phyloP scores from a whole-genome alignment of 2,888 invertebrate species.

The Cephus spinipes region DNA sequence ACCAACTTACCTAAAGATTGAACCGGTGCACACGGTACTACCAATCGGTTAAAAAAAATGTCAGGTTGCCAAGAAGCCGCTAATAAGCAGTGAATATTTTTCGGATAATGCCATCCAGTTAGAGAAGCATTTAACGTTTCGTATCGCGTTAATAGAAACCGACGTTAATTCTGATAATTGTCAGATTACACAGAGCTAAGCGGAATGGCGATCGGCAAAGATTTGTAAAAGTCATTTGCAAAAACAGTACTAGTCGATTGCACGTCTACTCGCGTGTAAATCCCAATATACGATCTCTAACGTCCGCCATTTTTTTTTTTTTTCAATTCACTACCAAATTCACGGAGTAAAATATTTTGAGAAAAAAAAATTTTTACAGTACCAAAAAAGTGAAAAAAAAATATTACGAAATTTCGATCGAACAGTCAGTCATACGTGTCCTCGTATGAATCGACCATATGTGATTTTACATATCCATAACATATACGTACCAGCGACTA shows the following conservation, averaged over 20 bases:
- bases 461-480: too few species aligned
- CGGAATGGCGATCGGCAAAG: neutral
- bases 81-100: neutral
- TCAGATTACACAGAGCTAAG: neutral
- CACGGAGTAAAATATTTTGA: too few species aligned
- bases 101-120: neutral
- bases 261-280: neutral
- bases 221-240: neutral
- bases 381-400: too few species aligned
- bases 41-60: neutral
- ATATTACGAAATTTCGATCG: too few species aligned
- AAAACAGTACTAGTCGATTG: neutral
- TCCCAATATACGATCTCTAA: neutral
- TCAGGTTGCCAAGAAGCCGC: neutral
- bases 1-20: neutral
- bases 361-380: too few species aligned
- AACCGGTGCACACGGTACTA: neutral
- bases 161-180: neutral
- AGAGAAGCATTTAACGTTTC: neutral
- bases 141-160: neutral
- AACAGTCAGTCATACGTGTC: too few species aligned
- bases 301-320: neutral
- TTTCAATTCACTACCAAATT: too few species aligned
- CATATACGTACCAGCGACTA: too few species aligned
- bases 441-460: too few species aligned